Conservation (phyloP, 2,888 invertebrate genomes). For the Malthinus seriepunctatus region DNA sequence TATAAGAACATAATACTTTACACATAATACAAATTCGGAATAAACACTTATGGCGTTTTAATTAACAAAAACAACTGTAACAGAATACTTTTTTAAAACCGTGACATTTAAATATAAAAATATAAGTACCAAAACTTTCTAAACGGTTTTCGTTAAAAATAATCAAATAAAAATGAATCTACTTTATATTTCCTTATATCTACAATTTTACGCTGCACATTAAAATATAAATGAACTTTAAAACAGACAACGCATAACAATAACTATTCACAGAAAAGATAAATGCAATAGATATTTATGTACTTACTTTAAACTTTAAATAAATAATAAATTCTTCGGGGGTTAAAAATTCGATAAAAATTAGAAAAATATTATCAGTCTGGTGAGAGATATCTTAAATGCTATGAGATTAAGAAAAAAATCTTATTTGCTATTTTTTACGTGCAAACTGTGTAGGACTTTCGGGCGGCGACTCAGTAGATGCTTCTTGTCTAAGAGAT, state of each 20-base stretch:
- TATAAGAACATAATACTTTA: conserved; percentile 4
- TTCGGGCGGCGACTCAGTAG: conserved; percentile 51
- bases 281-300: conserved; percentile 4
- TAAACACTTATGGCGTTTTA: not conserved
- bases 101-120: conserved; percentile 7
- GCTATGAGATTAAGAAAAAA: not conserved
- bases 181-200: not conserved
- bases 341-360: not conserved
- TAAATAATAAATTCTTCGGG: not conserved
- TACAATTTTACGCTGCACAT: not conserved
- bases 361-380: conserved; percentile 2
- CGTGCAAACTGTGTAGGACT: conserved; percentile 50
- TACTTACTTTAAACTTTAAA: not conserved
- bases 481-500: conserved; percentile 46
- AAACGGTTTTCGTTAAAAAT: not conserved
- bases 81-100: conserved; percentile 7
- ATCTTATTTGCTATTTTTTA: conserved; percentile 42
- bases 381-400: not conserved
- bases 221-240: not conserved
- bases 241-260: conserved; percentile 2
- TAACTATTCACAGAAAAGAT: conserved; percentile 2
- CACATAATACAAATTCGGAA: conserved; percentile 4
- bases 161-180: not conserved
- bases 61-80: conserved; percentile 6
- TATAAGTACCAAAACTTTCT: not conserved